phyloP scores from a whole-genome alignment of 2,113 vertebrate genomes.

The Oryzias javanicus region DNA sequence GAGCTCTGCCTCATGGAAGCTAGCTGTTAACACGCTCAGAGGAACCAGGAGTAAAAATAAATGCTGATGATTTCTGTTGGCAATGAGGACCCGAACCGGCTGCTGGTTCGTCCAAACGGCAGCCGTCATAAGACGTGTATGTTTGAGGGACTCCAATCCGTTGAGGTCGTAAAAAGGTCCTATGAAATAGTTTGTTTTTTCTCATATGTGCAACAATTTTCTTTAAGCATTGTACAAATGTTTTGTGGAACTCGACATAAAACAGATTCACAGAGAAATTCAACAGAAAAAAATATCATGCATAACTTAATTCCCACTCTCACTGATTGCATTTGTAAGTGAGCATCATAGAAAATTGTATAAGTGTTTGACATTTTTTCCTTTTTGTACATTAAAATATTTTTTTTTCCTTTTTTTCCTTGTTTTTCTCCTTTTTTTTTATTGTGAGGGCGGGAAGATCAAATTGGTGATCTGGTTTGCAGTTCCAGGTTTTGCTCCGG shows the following conservation, averaged over 20 bases:
- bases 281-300: conserved; percentile 72
- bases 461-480: conserved; percentile 51
- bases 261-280: conserved; percentile 62
- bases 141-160: conserved; percentile 52
- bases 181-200: conserved; percentile 66
- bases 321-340: conserved; percentile 71
- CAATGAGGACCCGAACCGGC: conserved; percentile 64
- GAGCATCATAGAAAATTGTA: conserved; percentile 50
- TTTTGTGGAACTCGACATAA: conserved; percentile 69
- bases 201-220: conserved; percentile 20
- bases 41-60: conserved; percentile 55
- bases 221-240: conserved; percentile 68
- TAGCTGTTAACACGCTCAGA: conserved; percentile 45
- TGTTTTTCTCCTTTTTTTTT: conserved; percentile 40
- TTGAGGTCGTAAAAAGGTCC: conserved; percentile 72
- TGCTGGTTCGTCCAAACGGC: conserved; percentile 51
- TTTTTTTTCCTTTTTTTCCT: conserved; percentile 44
- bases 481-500: conserved; percentile 65
- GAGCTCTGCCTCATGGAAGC: conserved; percentile 39
- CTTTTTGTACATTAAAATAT: conserved; percentile 60
- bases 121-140: conserved; percentile 48
- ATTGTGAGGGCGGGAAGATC: background rate
- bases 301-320: conserved; percentile 74
- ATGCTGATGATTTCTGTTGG: conserved; percentile 80
- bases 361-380: conserved; percentile 48